Percentiles rank a stretch among this genome's conserved stretches.
Conservation (phyloP, 2,113 vertebrate genomes). For the Thymallus thymallus region DNA sequence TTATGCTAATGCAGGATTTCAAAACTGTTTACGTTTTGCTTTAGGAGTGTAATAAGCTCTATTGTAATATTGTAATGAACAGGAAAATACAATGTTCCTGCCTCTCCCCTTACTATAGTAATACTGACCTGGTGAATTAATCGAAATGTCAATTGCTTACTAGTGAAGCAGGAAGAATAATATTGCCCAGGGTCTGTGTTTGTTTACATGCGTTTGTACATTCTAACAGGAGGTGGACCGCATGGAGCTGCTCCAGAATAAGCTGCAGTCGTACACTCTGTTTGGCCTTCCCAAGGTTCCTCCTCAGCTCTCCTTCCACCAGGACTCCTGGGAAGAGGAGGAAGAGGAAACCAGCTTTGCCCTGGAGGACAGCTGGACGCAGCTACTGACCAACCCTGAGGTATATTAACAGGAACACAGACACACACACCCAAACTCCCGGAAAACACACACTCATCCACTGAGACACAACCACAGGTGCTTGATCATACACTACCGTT, state of each 20-base stretch:
- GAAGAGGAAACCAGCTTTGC: constrained; percentile 70
- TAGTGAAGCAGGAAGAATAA: neutral
- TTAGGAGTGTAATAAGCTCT: neutral
- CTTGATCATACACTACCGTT: too few species aligned
- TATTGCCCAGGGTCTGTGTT: neutral
- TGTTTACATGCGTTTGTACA: neutral
- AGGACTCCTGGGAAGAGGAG: constrained; percentile 88
- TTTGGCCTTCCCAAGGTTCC: constrained; percentile 86
- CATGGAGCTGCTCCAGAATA: constrained; percentile 86
- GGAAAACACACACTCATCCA: neutral
- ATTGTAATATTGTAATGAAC: neutral
- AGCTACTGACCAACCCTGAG: constrained; percentile 82
- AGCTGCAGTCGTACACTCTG: constrained; percentile 80
- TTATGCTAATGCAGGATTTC: neutral
- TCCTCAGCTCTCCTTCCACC: constrained; percentile 83
- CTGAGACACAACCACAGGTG: neutral
- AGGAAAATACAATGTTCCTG: neutral
- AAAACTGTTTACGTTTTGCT: constrained; percentile 35
- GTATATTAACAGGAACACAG: constrained; percentile 55
- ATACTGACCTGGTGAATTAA: neutral
- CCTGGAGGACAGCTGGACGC: constrained; percentile 91
- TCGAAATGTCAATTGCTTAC: neutral
- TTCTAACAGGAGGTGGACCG: constrained; percentile 83
- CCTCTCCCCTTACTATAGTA: neutral
- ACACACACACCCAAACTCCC: neutral